Percentiles rank a stretch among this genome's conserved stretches.
phyloP scores from a whole-genome alignment of 1,140 invertebrate genomes.

The Nephotettix cincticeps region DNA sequence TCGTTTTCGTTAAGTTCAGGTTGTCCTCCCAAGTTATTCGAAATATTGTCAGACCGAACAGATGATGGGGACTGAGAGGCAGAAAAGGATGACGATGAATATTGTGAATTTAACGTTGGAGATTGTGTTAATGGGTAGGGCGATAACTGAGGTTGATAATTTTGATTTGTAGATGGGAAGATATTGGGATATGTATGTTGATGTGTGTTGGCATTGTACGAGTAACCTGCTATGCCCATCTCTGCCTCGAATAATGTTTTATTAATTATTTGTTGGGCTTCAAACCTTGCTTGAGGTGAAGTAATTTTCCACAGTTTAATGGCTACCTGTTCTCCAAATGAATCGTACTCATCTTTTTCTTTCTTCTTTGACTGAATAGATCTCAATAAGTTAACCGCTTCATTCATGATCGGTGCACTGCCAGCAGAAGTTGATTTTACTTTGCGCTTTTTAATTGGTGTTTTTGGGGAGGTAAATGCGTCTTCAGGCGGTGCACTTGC shows the following conservation, averaged over 20 bases:
- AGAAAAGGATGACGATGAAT: background rate
- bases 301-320: background rate
- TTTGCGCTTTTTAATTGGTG: slow-evolving; percentile 12
- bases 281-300: slow-evolving; percentile 2
- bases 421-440: slow-evolving; percentile 10
- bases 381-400: slow-evolving; percentile 19
- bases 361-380: slow-evolving; percentile 13
- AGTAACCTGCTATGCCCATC: background rate
- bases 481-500: background rate
- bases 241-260: background rate
- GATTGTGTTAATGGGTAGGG: background rate
- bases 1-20: background rate
- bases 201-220: background rate
- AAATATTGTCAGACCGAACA: background rate
- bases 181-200: background rate
- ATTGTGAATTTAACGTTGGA: background rate
- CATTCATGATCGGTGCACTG: slow-evolving; percentile 21
- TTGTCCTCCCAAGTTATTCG: background rate
- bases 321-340: slow-evolving; percentile 9
- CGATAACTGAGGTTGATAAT: background rate
- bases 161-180: background rate
- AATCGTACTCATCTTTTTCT: slow-evolving; percentile 4
- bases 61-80: background rate
- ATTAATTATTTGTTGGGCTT: slow-evolving; percentile 5
- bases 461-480: slow-evolving; percentile 13